These are phyloP conservation scores for Linepithema humile DNA, from an alignment of 1,140 invertebrate genomes.

Conservation along the genomic window DNA sequence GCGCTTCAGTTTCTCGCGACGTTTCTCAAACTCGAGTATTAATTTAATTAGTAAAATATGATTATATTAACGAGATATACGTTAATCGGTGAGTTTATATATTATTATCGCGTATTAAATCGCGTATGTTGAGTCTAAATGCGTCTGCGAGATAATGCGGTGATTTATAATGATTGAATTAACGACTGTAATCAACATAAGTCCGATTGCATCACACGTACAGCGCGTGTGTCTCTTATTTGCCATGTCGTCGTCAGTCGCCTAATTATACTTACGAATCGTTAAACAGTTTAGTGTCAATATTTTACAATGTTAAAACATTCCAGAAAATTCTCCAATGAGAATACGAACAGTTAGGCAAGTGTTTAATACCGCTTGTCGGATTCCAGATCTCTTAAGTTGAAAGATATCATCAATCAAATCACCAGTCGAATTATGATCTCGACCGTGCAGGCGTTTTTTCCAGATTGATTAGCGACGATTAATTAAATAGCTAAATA, in stretches of 20 bases:
- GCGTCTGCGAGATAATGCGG: background rate
- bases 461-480: constrained; percentile 34
- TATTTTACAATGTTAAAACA: constrained; percentile 17
- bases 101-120: no score
- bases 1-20: background rate
- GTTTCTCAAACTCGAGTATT: background rate
- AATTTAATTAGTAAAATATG: no score
- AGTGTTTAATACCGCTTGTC: constrained; percentile 14
- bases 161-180: constrained; percentile 18
- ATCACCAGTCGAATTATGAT: constrained; percentile 20
- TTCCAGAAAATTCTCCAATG: background rate
- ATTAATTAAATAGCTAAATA: constrained; percentile 37
- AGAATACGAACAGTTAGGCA: background rate
- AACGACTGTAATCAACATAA: constrained; percentile 8
- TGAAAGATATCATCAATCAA: constrained; percentile 21
- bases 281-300: background rate
- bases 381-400: background rate
- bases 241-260: background rate
- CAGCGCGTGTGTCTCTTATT: constrained; percentile 1
- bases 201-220: background rate
- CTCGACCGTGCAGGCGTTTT: background rate
- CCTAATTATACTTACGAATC: constrained; percentile 23
- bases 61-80: no score
- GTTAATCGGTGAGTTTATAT: no score
- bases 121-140: background rate